Conservation (phyloP, 2,797 vertebrate genomes). For the Manis javanica region DNA sequence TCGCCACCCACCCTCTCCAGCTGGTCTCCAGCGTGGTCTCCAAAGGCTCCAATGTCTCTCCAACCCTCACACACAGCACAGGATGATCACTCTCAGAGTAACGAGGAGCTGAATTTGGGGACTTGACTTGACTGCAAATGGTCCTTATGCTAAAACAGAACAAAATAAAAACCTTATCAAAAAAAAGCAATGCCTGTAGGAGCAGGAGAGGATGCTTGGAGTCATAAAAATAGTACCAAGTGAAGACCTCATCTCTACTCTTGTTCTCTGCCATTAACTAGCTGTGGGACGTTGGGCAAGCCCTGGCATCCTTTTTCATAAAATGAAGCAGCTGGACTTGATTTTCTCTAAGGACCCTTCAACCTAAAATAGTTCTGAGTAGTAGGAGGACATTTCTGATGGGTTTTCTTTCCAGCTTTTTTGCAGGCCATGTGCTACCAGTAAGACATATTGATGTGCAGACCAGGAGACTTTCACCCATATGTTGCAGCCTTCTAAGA, state of each 20-base stretch:
- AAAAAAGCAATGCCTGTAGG: not conserved
- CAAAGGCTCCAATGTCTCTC: not conserved
- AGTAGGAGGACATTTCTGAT: not conserved
- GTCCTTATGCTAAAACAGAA: slow-evolving; percentile 16
- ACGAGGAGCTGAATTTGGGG: not conserved
- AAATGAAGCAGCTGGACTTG: not conserved
- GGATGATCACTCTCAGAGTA: not conserved
- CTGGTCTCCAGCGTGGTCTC: not conserved
- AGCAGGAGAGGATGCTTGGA: not conserved
- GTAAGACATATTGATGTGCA: not conserved
- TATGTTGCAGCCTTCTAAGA: not conserved
- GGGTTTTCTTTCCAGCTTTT: not conserved
- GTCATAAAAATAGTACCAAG: not conserved
- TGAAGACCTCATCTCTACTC: not conserved
- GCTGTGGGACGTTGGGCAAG: not conserved
- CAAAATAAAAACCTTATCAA: not conserved
- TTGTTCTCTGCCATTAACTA: not conserved
- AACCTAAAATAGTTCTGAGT: not conserved
- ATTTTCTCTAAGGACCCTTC: not conserved
- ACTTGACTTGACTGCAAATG: not conserved
- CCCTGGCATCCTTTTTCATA: not conserved
- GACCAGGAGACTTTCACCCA: not conserved
- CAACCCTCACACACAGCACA: not conserved
- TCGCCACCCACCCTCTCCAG: not conserved
- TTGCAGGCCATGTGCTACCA: not conserved